Evolutionary conservation across 2,888 invertebrate species (phyloP).

Genomic region (Epiblema foenella): DNA sequence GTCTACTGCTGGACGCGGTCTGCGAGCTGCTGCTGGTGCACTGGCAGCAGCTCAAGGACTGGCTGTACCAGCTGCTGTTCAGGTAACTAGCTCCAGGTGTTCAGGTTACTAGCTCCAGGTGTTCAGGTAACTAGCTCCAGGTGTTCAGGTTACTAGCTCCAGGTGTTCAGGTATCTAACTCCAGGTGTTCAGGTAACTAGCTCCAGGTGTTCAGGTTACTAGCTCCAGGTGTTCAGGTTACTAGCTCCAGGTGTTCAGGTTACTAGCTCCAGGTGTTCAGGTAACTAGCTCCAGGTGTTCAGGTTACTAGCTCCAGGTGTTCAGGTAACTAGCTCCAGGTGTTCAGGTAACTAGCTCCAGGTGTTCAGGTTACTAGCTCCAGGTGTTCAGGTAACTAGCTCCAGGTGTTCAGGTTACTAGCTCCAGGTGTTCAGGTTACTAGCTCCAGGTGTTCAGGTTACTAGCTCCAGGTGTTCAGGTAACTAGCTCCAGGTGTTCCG

Average conservation of each 20-base stretch:
- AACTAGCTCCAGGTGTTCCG: no score
- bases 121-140: no score
- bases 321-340: no score
- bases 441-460: constrained; percentile 95
- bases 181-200: constrained; percentile 90
- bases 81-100: constrained; percentile 68
- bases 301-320: no score
- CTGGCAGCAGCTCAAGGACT: constrained; percentile 94
- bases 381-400: constrained; percentile 93
- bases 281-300: constrained; percentile 50
- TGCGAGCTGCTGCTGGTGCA: constrained; percentile 95
- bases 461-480: constrained; percentile 94
- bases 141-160: constrained; percentile 94
- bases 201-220: constrained; percentile 96
- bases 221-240: no score
- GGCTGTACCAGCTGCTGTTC: constrained; percentile 96
- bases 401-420: no score
- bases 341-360: no score
- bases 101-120: no score
- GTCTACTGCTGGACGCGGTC: constrained; percentile 96
- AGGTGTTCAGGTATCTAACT: no score
- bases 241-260: constrained; percentile 95
- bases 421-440: constrained; percentile 93
- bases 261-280: constrained; percentile 97
- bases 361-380: constrained; percentile 93